Evolutionary conservation across 2,888 invertebrate species (phyloP).

Genomic region (Drosophila monieri): DNA sequence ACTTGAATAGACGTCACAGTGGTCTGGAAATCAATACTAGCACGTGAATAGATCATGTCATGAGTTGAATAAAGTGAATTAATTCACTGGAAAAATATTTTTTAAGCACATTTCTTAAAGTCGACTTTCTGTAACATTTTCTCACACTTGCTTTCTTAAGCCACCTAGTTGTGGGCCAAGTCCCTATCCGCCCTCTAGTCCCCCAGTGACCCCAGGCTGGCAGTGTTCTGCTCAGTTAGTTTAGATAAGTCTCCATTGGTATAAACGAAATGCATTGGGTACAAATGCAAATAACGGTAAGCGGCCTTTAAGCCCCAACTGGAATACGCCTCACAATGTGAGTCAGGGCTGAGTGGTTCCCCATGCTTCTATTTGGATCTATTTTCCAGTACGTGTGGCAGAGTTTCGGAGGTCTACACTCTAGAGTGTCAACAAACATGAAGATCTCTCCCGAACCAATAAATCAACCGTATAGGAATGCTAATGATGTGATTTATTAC

Average conservation of each 20-base stretch:
- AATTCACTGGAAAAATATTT: background rate
- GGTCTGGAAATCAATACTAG: slow-evolving; percentile 20
- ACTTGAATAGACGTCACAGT: slow-evolving; percentile 58
- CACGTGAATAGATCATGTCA: slow-evolving; percentile 58
- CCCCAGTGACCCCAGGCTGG: slow-evolving; percentile 23
- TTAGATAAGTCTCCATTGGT: slow-evolving; percentile 42
- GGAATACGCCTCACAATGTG: slow-evolving; percentile 13
- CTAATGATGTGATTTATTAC: slow-evolving; percentile 76
- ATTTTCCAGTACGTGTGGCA: slow-evolving; percentile 17
- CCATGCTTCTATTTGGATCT: slow-evolving; percentile 2
- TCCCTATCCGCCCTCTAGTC: slow-evolving; percentile 5
- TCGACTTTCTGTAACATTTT: slow-evolving; percentile 1
- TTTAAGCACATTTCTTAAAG: background rate
- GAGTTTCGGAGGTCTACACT: slow-evolving; percentile 23
- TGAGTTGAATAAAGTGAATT: background rate
- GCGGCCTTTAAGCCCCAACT: slow-evolving; percentile 57
- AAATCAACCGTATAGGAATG: slow-evolving; percentile 62
- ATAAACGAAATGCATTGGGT: slow-evolving; percentile 68
- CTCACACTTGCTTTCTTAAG: slow-evolving; percentile 29
- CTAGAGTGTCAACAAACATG: slow-evolving; percentile 68
- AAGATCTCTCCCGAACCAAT: slow-evolving; percentile 50
- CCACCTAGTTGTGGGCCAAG: slow-evolving; percentile 10
- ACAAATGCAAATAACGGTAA: slow-evolving; percentile 72
- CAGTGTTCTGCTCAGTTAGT: slow-evolving; percentile 63
- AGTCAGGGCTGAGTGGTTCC: slow-evolving; percentile 47